Percentiles rank a stretch among this genome's conserved stretches.
phyloP scores from a whole-genome alignment of 2,113 vertebrate species.

The Cynoglossus semilaevis region DNA sequence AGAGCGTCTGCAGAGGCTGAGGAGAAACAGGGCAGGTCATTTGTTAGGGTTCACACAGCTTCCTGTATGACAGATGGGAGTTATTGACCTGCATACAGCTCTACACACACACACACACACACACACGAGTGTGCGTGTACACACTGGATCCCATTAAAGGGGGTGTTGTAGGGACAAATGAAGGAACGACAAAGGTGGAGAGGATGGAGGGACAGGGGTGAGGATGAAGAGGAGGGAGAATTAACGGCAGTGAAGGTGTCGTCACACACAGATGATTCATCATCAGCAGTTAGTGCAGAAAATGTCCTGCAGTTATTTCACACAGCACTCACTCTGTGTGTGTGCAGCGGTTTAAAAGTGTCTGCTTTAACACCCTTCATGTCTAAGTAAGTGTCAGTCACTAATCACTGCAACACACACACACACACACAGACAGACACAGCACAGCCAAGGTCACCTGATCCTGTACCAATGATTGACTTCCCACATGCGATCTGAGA shows the following conservation, averaged over 20 bases:
- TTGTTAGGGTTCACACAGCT: conserved; percentile 33
- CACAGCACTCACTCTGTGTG: neutral
- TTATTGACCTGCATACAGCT: conserved; percentile 33
- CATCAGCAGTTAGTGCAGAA: neutral
- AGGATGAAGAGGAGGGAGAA: neutral
- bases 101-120: conserved; percentile 1
- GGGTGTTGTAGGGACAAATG: conserved; percentile 10
- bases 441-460: too few relatives aligned
- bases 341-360: too few relatives aligned
- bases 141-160: conserved; percentile 26
- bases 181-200: neutral
- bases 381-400: too few relatives aligned
- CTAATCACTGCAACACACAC: too few relatives aligned
- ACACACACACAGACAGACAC: too few relatives aligned
- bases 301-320: too few relatives aligned
- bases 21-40: conserved; percentile 10
- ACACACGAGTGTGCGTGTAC: neutral
- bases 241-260: too few relatives aligned
- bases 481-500: too few relatives aligned
- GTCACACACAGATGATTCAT: neutral
- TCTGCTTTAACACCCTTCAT: neutral
- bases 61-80: conserved; percentile 38
- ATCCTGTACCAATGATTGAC: too few relatives aligned
- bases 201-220: neutral
- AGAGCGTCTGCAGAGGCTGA: conserved; percentile 7